Evolutionary conservation across 2,797 vertebrate genomes (phyloP).

Genomic region (Etheostoma nigrum): DNA sequence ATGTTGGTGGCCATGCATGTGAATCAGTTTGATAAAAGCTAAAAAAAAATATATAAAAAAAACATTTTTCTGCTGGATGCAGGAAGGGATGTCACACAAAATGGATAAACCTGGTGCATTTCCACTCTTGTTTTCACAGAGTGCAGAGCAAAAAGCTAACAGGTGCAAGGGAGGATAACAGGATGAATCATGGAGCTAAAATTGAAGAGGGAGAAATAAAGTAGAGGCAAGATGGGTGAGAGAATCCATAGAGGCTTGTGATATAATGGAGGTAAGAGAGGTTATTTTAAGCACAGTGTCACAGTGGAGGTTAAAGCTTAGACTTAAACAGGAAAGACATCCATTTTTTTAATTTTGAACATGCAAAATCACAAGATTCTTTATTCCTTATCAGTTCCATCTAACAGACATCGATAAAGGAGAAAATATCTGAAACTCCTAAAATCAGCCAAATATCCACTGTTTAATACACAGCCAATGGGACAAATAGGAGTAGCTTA

Average conservation of each 20-base stretch:
- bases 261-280: slow-evolving; percentile 42
- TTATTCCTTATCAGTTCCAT: neutral
- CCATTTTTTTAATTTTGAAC: slow-evolving; percentile 8
- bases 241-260: slow-evolving; percentile 34
- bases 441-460: neutral
- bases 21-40: neutral
- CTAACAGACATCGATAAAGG: neutral
- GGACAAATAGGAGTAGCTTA: neutral
- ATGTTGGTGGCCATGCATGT: neutral
- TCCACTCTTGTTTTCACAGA: neutral
- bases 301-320: slow-evolving; percentile 24
- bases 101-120: neutral
- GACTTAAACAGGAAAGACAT: neutral
- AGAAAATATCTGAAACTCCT: slow-evolving; percentile 1
- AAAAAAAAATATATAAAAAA: neutral
- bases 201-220: slow-evolving; percentile 2
- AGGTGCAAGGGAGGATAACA: neutral
- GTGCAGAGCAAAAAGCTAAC: neutral
- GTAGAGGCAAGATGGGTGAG: slow-evolving; percentile 15
- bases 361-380: neutral
- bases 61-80: neutral
- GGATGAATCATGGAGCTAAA: slow-evolving; percentile 31
- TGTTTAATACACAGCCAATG: slow-evolving; percentile 12
- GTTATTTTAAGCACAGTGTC: slow-evolving; percentile 62
- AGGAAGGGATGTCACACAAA: slow-evolving; percentile 13